These are phyloP conservation scores for Ammodytes dubius DNA, from an alignment of 2,113 vertebrate species.

Conservation along the genomic window DNA sequence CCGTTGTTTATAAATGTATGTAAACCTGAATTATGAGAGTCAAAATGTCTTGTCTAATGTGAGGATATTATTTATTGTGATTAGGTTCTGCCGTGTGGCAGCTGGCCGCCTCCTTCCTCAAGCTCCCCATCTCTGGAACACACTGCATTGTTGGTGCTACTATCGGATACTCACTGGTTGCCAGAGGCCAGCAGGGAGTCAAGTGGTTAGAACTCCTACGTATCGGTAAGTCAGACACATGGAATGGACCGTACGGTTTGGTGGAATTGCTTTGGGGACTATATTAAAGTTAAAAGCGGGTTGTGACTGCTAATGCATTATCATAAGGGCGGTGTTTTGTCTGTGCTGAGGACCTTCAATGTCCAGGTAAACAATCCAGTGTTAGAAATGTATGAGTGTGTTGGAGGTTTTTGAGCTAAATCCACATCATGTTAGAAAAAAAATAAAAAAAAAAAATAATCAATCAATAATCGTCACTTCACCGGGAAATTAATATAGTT, in stretches of 20 bases:
- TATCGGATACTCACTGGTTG: conserved; percentile 94
- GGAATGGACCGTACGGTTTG: conserved; percentile 1
- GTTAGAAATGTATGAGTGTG: neutral
- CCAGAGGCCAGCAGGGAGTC: conserved; percentile 90
- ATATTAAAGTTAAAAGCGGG: neutral
- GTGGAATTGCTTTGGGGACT: neutral
- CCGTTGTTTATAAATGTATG: neutral
- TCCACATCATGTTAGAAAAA: neutral
- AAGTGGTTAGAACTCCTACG: conserved; percentile 92
- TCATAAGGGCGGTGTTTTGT: neutral
- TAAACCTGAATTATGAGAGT: neutral
- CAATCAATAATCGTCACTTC: neutral
- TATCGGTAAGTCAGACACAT: conserved; percentile 87
- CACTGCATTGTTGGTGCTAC: conserved; percentile 99
- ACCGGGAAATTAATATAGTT: neutral
- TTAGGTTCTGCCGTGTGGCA: conserved; percentile 98
- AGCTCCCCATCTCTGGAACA: conserved; percentile 97
- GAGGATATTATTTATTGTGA: conserved; percentile 10
- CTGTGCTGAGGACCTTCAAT: neutral
- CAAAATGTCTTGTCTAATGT: neutral
- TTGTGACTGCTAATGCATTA: conserved; percentile 14
- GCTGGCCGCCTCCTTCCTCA: conserved; percentile 94
- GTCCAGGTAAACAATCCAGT: neutral
- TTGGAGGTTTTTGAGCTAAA: neutral
- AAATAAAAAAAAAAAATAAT: neutral